phyloP scores from a whole-genome alignment of 1,140 invertebrate species.

The Zophobas atratus region DNA sequence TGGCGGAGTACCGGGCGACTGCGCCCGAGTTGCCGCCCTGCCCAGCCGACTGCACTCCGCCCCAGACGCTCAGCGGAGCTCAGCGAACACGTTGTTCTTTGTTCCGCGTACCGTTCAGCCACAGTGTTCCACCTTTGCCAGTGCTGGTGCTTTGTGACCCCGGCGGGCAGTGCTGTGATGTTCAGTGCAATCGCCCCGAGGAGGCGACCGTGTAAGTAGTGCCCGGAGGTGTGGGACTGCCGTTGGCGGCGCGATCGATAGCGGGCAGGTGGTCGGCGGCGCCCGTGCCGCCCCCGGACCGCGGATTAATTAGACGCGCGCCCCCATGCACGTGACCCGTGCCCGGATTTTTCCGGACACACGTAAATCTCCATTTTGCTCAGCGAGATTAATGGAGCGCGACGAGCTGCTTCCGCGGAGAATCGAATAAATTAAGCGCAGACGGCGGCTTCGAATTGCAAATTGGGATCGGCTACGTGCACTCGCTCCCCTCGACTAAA shows the following conservation, averaged over 20 bases:
- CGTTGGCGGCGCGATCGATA: conserved; percentile 10
- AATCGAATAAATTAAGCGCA: conserved; percentile 46
- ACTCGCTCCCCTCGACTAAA: conserved; percentile 12
- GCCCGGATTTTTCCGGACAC: neutral
- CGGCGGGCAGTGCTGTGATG: conserved; percentile 6
- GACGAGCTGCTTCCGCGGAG: conserved; percentile 36
- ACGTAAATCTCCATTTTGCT: conserved; percentile 29
- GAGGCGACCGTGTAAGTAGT: conserved; percentile 1
- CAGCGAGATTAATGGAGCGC: conserved; percentile 42
- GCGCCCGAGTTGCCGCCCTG: conserved; percentile 46
- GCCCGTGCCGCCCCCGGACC: conserved; percentile 1
- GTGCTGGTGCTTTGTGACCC: conserved; percentile 21
- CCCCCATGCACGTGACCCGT: conserved; percentile 3
- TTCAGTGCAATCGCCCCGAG: neutral
- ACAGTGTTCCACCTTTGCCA: neutral
- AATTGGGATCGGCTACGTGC: conserved; percentile 27
- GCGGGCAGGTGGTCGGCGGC: neutral
- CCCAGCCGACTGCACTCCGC: conserved; percentile 45
- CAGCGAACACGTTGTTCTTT: conserved; percentile 43
- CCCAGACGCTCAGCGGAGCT: conserved; percentile 47
- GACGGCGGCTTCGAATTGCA: conserved; percentile 40
- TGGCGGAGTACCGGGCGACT: conserved; percentile 20
- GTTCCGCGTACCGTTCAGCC: conserved; percentile 26
- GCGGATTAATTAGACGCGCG: conserved; percentile 21
- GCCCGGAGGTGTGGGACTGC: neutral